phyloP scores from a whole-genome alignment of 2,797 vertebrate species.

The Lepilemur septentrionalis region DNA sequence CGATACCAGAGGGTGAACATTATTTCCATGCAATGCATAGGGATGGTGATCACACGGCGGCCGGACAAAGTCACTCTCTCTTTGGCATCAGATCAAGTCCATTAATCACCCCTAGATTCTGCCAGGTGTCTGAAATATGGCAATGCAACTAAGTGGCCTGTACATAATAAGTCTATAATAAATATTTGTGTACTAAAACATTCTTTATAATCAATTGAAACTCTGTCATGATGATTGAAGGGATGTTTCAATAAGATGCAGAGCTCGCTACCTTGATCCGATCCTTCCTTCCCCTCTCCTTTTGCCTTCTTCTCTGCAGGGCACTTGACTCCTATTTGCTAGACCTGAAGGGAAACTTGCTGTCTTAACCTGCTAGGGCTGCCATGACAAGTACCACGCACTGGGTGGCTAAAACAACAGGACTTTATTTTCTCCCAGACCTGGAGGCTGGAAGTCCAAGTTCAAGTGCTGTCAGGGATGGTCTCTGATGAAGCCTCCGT shows the following conservation, averaged over 20 bases:
- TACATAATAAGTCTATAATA: neutral
- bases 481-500: neutral
- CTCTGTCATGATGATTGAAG: neutral
- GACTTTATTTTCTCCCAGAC: neutral
- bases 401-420: neutral
- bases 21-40: neutral
- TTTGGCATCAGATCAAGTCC: neutral
- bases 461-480: neutral
- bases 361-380: neutral
- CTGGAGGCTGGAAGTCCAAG: neutral
- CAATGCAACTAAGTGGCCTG: neutral
- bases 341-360: neutral
- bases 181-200: neutral
- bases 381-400: neutral
- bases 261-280: no score
- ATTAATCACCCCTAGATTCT: neutral
- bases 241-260: neutral
- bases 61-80: neutral
- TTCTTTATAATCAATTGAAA: neutral
- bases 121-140: neutral
- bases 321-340: neutral
- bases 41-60: accelerated
- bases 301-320: neutral
- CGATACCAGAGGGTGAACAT: neutral
- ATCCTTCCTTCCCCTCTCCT: neutral